A percentile compares a stretch with the other conserved stretches of the same genome.
phyloP scores from a whole-genome alignment of 2,797 vertebrate species.

The Microctenopoma lineatum region DNA sequence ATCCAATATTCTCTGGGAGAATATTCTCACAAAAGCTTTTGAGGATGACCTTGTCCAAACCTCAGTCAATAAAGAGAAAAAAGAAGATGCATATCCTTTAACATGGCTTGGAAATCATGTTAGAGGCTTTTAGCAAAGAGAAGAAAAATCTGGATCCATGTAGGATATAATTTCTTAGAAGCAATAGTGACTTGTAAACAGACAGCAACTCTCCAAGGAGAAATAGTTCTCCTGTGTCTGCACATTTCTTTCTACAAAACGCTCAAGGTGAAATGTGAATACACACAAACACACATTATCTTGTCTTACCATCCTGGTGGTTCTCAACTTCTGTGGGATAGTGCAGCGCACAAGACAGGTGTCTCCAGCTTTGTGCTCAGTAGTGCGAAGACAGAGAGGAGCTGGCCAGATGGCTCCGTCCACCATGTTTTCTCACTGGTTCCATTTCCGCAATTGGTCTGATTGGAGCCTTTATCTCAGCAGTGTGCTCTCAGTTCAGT shows the following conservation, averaged over 20 bases:
- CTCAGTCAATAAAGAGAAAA: conserved; percentile 64
- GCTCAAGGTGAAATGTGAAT: conserved; percentile 25
- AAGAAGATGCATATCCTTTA: conserved; percentile 61
- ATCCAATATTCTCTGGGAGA: conserved; percentile 67
- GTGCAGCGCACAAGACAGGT: conserved; percentile 69
- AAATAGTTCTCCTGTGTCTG: conserved; percentile 20
- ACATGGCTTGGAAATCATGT: conserved; percentile 45
- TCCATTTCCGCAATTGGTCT: conserved; percentile 60
- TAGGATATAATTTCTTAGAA: conserved; percentile 34
- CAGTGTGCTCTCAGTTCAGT: conserved; percentile 63
- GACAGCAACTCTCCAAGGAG: conserved; percentile 31
- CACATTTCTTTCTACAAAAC: conserved; percentile 21
- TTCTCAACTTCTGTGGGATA: conserved; percentile 52
- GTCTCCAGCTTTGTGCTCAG: conserved; percentile 71
- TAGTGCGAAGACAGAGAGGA: conserved; percentile 68
- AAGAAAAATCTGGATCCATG: conserved; percentile 28
- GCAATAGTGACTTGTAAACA: conserved; percentile 26
- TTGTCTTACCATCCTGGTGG: conserved; percentile 49
- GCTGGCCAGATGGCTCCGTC: conserved; percentile 78
- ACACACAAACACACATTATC: conserved; percentile 45
- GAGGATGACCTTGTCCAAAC: conserved; percentile 62
- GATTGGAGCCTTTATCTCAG: conserved; percentile 75
- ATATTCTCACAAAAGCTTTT: conserved; percentile 64
- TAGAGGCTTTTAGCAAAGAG: conserved; percentile 47
- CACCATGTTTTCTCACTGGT: conserved; percentile 68